These are phyloP conservation scores for Clostera curtula DNA, from an alignment of 2,888 invertebrate species.

Conservation along the genomic window DNA sequence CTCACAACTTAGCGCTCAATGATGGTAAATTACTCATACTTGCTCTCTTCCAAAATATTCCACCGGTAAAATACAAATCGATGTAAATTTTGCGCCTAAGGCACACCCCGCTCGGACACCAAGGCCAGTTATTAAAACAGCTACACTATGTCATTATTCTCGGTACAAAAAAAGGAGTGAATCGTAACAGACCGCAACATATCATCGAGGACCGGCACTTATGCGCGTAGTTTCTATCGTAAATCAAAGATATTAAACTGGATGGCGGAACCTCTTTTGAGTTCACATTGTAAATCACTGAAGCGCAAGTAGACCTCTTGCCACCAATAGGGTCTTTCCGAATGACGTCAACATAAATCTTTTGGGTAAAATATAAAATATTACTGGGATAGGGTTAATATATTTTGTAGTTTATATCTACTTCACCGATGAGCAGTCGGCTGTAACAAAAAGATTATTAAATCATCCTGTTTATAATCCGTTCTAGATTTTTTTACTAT, in stretches of 20 bases:
- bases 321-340: slow-evolving; percentile 62
- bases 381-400: slow-evolving; percentile 19
- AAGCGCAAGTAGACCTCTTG: slow-evolving; percentile 61
- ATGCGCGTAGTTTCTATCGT: slow-evolving; percentile 71
- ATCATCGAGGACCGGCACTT: slow-evolving; percentile 68
- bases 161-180: slow-evolving; percentile 60
- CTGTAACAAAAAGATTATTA: no score
- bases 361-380: slow-evolving; percentile 34
- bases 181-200: slow-evolving; percentile 66
- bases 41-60: no score
- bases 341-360: slow-evolving; percentile 56
- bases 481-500: no score
- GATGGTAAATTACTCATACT: no score
- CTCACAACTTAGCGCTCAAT: no score
- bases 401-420: no score
- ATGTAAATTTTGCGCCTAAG: slow-evolving; percentile 55
- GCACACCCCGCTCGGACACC: slow-evolving; percentile 40
- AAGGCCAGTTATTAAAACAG: slow-evolving; percentile 62
- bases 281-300: slow-evolving; percentile 72
- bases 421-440: no score
- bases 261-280: slow-evolving; percentile 72
- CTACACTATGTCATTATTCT: slow-evolving; percentile 68
- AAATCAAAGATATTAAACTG: slow-evolving; percentile 75
- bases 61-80: no score
- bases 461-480: no score